These are phyloP conservation scores for Dascyllus trimaculatus DNA, from an alignment of 2,113 vertebrate species.

Conservation along the genomic window DNA sequence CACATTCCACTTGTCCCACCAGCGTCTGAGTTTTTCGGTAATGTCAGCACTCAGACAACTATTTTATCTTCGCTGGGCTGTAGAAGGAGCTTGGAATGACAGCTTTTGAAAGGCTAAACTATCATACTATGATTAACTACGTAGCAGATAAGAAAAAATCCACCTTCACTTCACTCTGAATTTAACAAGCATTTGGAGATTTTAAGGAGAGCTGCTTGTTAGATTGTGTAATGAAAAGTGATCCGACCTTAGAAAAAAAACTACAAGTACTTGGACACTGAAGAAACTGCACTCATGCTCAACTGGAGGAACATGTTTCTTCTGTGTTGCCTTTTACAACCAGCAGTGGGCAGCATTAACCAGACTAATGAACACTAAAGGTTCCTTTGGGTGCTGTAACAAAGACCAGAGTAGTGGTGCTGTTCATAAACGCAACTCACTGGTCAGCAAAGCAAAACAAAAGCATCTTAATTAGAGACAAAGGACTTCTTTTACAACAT, in stretches of 20 bases:
- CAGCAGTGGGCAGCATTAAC: slow-evolving; percentile 78
- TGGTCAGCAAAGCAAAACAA: not conserved
- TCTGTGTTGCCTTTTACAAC: slow-evolving; percentile 37
- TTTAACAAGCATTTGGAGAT: not conserved
- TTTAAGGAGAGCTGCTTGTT: not conserved
- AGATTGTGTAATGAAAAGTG: not conserved
- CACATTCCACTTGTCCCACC: slow-evolving; percentile 40
- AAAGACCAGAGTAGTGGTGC: not conserved
- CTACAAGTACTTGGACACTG: not conserved
- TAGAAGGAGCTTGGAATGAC: not conserved
- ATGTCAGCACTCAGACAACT: slow-evolving; percentile 3
- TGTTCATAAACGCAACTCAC: slow-evolving; percentile 6
- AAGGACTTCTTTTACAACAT: no score
- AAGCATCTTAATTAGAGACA: not conserved
- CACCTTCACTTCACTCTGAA: not conserved
- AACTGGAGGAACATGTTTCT: not conserved
- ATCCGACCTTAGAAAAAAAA: slow-evolving; percentile 1
- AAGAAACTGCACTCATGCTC: no score
- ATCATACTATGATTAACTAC: not conserved
- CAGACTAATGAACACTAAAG: slow-evolving; percentile 41
- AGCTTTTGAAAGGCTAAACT: not conserved
- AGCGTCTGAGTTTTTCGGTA: not conserved
- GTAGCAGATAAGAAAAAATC: not conserved
- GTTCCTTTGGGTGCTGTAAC: not conserved
- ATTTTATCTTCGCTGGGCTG: not conserved